Evolutionary conservation across 2,113 vertebrate genomes (phyloP).

Genomic region (Dicentrarchus labrax): DNA sequence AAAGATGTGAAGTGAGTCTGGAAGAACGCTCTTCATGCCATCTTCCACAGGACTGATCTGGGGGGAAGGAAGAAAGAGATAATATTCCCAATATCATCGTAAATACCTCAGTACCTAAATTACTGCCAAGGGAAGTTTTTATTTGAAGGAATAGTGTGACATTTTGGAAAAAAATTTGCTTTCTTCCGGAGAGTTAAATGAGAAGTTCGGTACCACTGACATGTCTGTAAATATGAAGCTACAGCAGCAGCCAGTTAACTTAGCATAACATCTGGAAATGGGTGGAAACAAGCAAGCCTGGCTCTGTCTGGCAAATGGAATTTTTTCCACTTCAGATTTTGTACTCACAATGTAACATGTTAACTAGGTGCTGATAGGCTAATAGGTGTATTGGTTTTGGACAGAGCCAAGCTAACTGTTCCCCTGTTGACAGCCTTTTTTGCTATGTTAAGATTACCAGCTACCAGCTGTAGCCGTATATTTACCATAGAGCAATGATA

Average conservation of each 20-base stretch:
- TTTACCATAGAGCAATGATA: background rate
- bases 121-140: background rate
- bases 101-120: background rate
- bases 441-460: background rate
- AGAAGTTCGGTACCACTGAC: background rate
- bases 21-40: slow-evolving; percentile 89
- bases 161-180: background rate
- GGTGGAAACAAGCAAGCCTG: no score
- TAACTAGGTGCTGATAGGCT: background rate
- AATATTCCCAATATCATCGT: background rate
- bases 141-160: background rate
- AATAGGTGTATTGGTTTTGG: background rate
- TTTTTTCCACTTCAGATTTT: no score
- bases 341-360: background rate
- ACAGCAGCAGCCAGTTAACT: background rate
- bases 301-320: no score
- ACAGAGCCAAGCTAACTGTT: background rate
- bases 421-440: background rate
- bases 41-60: slow-evolving; percentile 95
- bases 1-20: slow-evolving; percentile 97
- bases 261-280: background rate
- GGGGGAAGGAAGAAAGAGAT: slow-evolving; percentile 14
- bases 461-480: background rate
- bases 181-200: slow-evolving; percentile 8
- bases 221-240: background rate